Evolutionary conservation across 1,140 invertebrate genomes (phyloP).

Genomic region (Helicoverpa armigera): DNA sequence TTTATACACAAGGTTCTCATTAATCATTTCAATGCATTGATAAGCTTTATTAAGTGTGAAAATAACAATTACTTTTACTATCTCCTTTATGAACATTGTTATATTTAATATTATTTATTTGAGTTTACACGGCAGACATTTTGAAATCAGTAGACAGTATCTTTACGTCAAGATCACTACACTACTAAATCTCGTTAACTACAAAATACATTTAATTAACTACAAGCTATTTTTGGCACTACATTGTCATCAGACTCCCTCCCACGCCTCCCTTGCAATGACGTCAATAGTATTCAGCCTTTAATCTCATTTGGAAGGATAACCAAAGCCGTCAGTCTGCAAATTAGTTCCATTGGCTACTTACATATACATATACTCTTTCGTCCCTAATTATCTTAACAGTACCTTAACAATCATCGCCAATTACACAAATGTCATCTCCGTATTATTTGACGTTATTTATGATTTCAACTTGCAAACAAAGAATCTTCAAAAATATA

Average conservation of each 20-base stretch:
- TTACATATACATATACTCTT: neutral
- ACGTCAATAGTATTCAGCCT: constrained; percentile 28
- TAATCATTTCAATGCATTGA: neutral
- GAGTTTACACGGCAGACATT: neutral
- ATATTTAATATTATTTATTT: neutral
- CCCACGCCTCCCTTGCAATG: neutral
- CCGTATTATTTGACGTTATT: too few species aligned
- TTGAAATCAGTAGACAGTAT: neutral
- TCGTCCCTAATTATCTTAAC: neutral
- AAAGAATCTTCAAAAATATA: too few species aligned
- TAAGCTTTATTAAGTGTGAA: constrained; percentile 3
- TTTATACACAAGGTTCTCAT: neutral
- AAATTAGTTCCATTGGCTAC: neutral
- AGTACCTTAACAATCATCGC: too few species aligned
- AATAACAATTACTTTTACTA: constrained; percentile 3
- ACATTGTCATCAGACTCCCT: constrained; percentile 13
- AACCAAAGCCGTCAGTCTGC: constrained; percentile 13
- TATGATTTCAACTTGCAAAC: too few species aligned
- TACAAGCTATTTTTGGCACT: neutral
- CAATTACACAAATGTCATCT: too few species aligned
- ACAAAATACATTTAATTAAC: too few species aligned
- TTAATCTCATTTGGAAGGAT: constrained; percentile 33
- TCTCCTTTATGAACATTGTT: neutral
- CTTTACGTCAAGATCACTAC: too few species aligned
- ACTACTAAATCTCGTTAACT: too few species aligned